Percentiles rank a stretch among this genome's conserved stretches.
Evolutionary conservation across 2,113 vertebrate genomes (phyloP).

Genomic region (Labeo catla): DNA sequence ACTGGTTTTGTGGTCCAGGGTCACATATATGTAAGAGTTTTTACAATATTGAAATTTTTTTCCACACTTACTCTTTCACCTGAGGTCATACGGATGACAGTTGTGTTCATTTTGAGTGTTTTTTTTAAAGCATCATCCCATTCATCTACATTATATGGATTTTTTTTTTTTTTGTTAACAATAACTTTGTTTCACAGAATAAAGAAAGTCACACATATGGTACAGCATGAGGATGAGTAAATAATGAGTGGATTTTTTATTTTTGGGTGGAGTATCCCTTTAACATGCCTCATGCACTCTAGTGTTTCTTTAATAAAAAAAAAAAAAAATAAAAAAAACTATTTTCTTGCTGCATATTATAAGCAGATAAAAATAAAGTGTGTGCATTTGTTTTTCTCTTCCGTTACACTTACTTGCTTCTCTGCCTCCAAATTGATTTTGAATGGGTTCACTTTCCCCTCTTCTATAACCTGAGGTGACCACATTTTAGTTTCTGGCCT

Average conservation of each 20-base stretch:
- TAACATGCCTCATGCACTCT: conserved; percentile 26
- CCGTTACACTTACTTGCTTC: conserved; percentile 79
- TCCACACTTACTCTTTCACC: not conserved
- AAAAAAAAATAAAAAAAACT: not conserved
- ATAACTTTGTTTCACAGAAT: not conserved
- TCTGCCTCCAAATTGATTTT: conserved; percentile 88
- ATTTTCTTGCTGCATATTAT: not conserved
- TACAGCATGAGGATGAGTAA: not conserved
- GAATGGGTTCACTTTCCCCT: conserved; percentile 83
- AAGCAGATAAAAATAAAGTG: not conserved
- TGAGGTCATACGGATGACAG: no score
- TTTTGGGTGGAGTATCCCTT: not conserved
- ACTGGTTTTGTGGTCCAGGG: no score
- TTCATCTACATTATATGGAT: not conserved
- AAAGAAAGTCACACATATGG: no score
- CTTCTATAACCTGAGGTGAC: conserved; percentile 85
- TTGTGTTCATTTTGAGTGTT: not conserved
- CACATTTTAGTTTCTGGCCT: conserved; percentile 84
- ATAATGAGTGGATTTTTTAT: not conserved
- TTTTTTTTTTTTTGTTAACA: no score
- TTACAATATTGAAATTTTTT: no score
- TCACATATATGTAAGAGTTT: no score
- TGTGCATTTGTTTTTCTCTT: not conserved
- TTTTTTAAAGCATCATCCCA: not conserved
- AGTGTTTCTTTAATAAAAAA: conserved; percentile 8